Conservation (phyloP, 2,113 vertebrate species). For the Sturnira hondurensis region DNA sequence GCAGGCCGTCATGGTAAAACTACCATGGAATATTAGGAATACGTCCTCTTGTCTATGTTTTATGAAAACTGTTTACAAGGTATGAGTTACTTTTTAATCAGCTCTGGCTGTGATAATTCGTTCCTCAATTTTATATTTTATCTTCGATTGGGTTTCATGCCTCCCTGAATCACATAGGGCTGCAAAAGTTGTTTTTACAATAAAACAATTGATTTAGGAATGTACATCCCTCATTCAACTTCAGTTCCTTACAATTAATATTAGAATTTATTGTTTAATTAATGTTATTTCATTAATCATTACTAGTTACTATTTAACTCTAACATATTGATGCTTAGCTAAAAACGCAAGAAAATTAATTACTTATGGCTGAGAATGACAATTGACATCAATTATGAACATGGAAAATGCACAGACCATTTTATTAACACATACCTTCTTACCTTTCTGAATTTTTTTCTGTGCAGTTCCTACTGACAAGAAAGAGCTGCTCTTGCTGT, state of each 20-base stretch:
- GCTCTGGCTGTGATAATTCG: background rate
- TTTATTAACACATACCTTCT: background rate
- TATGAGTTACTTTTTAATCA: too few species aligned
- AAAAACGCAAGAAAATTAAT: background rate
- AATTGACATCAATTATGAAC: background rate
- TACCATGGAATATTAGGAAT: too few species aligned
- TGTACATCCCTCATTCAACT: accelerated
- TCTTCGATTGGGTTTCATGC: accelerated
- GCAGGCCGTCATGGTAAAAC: accelerated
- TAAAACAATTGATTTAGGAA: background rate
- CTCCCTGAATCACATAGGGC: too few species aligned
- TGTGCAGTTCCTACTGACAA: background rate
- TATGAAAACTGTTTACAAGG: too few species aligned
- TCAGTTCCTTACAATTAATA: background rate
- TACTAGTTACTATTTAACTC: background rate
- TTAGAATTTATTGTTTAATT: background rate
- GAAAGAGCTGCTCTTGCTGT: background rate
- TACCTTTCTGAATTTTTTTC: background rate
- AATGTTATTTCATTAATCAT: background rate
- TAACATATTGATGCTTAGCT: background rate
- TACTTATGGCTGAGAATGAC: background rate
- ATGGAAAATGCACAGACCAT: background rate
- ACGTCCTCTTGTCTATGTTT: accelerated
- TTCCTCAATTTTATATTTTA: background rate
- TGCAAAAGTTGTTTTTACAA: background rate